phyloP scores from a whole-genome alignment of 2,113 vertebrate species.

The Spilogale gracilis region DNA sequence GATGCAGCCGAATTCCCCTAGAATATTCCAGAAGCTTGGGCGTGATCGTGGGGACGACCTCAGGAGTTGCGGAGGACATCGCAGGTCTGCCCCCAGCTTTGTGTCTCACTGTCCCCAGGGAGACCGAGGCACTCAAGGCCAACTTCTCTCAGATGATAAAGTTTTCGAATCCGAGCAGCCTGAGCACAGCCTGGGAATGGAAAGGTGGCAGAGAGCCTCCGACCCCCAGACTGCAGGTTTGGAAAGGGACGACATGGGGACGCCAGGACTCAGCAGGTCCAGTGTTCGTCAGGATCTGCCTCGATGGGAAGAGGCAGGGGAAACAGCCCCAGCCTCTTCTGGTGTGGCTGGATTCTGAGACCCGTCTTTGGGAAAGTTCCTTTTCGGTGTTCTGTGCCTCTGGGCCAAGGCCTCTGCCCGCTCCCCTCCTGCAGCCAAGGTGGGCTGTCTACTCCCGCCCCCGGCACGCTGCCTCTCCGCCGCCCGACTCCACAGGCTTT shows the following conservation, averaged over 20 bases:
- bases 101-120: background rate
- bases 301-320: constrained; percentile 49
- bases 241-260: background rate
- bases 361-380: background rate
- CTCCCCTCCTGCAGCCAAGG: background rate
- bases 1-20: background rate
- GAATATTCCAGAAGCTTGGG: background rate
- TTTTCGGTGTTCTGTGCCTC: background rate
- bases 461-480: background rate
- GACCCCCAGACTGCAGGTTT: background rate
- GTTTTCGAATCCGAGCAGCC: background rate
- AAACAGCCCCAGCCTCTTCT: background rate
- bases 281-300: constrained; percentile 67
- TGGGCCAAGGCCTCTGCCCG: background rate
- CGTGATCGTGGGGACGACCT: background rate
- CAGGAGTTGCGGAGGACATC: background rate
- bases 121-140: background rate
- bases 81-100: background rate
- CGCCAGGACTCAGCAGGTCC: background rate
- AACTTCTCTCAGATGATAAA: background rate
- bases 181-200: background rate
- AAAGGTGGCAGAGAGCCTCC: background rate
- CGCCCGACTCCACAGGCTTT: no score
- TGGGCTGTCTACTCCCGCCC: background rate
- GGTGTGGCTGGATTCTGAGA: background rate